Conservation (phyloP, 1,140 invertebrate species). For the Cephus cinctus region DNA sequence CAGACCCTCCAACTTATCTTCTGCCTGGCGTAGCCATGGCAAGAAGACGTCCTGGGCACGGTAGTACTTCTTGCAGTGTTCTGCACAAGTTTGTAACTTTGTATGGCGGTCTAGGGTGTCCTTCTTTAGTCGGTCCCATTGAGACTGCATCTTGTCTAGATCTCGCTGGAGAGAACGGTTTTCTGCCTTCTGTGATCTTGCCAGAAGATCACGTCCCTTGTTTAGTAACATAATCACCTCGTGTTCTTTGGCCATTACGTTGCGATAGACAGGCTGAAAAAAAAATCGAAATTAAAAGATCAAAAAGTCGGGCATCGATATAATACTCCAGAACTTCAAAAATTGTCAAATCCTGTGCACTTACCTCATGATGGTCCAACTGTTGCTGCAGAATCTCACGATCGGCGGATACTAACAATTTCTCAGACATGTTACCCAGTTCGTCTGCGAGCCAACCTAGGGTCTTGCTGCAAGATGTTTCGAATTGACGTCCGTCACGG, state of each 20-base stretch:
- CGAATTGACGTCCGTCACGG: conserved; percentile 81
- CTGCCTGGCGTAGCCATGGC: conserved; percentile 84
- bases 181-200: conserved; percentile 60
- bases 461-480: conserved; percentile 80
- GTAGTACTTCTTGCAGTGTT: conserved; percentile 90
- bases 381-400: conserved; percentile 80
- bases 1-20: conserved; percentile 81
- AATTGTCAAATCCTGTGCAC: background rate
- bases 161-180: conserved; percentile 65
- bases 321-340: background rate
- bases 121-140: conserved; percentile 88
- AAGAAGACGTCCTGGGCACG: conserved; percentile 80
- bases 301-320: background rate
- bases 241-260: conserved; percentile 86
- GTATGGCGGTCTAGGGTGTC: conserved; percentile 83
- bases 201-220: conserved; percentile 78
- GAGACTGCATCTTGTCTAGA: conserved; percentile 81
- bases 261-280: conserved; percentile 74
- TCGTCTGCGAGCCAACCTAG: conserved; percentile 85
- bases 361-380: conserved; percentile 78
- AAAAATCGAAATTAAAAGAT: conserved; percentile 17
- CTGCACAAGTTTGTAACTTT: conserved; percentile 83
- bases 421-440: conserved; percentile 71
- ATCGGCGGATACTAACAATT: conserved; percentile 83
- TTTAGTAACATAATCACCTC: conserved; percentile 93